Base-by-base conservation (phyloP, 2,113 vertebrate species). In the Salminus brasiliensis region DNA sequence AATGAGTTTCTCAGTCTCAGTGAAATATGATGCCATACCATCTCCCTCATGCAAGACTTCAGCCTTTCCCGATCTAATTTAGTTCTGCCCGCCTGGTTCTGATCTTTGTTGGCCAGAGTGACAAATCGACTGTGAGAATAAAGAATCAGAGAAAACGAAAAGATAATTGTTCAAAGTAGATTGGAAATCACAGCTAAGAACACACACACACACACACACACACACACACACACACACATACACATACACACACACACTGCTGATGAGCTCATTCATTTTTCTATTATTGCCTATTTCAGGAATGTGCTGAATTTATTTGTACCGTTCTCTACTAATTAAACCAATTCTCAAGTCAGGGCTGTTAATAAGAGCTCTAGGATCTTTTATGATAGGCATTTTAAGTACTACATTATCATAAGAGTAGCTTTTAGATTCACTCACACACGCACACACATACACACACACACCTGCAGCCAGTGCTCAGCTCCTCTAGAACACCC, bases 401-500 rank as follows among this genome's bases (percentile, higher is more conserved):
- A 30, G 27, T 15, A 32, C 13, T 62, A 34, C 9, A 65, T 21
- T 21, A 66, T 9, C 32, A 66, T 11, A 18, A 66, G 32, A 66
- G 32, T 3, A 36, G 18, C 8, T 30, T 59, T 59, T 12, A 30
- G 53, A 6, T 27, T 76, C 32, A n/a, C 10, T 73, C 59, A 34
- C n/a, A 11, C 23, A 55, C 4, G 9, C 4, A 23, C 53, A 55
- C n/a, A 57, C 52, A 57, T 18, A 25, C 21, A 57, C 18, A 43
- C 25, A 78, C 76, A n/a, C 59, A 99, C 97, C 91, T 92, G 95
- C 98, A 98, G 8, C 95, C 94, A 0, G 91, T 89, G 91, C 94
- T 94, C 36, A 99, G 94, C 34, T 98, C 97, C 88, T 98, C 97
- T 74, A 99, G 91, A 59, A 99, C 97, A 0, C 98, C 98, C 3